Percentiles rank a stretch among this genome's conserved stretches.
Conservation (phyloP, 2,797 vertebrate species). For the Hippoglossus hippoglossus region DNA sequence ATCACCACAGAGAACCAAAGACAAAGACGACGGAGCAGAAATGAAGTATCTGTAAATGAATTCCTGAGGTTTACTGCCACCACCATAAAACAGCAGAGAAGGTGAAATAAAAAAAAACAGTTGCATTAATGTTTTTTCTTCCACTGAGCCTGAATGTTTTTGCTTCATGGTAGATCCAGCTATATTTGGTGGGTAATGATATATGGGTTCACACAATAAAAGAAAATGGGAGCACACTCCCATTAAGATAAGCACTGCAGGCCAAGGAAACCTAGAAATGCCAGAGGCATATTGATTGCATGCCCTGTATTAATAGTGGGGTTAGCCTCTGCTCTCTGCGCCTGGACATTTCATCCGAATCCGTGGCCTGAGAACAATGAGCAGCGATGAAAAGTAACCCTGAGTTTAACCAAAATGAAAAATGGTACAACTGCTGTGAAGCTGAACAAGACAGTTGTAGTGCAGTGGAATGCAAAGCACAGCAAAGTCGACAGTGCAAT, state of each 20-base stretch:
- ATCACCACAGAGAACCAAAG: constrained; percentile 27
- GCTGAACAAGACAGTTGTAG: constrained; percentile 1
- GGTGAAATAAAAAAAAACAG: constrained; percentile 43
- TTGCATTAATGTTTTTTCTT: constrained; percentile 48
- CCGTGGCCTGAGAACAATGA: constrained; percentile 34
- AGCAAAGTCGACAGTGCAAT: background rate
- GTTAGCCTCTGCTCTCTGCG: constrained; percentile 55
- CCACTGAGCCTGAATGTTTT: constrained; percentile 47
- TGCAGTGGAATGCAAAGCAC: constrained; percentile 8
- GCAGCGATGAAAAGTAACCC: constrained; percentile 43
- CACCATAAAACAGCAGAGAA: constrained; percentile 28
- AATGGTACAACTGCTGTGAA: background rate
- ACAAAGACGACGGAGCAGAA: constrained; percentile 41
- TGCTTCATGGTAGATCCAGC: constrained; percentile 62
- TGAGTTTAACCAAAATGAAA: constrained; percentile 30
- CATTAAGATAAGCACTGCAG: constrained; percentile 80
- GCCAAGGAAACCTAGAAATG: constrained; percentile 78
- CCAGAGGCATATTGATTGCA: constrained; percentile 80
- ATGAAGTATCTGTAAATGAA: constrained; percentile 43
- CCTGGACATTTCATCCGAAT: constrained; percentile 49
- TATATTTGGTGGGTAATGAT: constrained; percentile 80
- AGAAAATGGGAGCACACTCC: constrained; percentile 76
- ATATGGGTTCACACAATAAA: constrained; percentile 79
- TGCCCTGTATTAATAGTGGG: constrained; percentile 70
- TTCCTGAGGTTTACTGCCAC: constrained; percentile 8